These are phyloP conservation scores for Notoglanidium macrostoma DNA, from an alignment of 2,797 vertebrate species.

Conservation along the genomic window DNA sequence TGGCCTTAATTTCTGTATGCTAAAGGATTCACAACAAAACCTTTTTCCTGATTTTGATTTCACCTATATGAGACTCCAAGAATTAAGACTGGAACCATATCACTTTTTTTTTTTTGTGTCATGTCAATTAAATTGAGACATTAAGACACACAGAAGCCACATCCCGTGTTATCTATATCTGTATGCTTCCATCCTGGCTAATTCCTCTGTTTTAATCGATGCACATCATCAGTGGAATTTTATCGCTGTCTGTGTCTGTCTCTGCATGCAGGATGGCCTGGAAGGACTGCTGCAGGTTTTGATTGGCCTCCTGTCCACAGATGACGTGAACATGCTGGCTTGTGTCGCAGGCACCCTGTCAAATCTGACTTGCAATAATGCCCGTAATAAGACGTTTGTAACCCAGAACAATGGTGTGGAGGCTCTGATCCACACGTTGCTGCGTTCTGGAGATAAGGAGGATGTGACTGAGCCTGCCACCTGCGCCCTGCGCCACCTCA, in stretches of 20 bases:
- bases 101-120: not conserved
- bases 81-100: not conserved
- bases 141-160: not conserved
- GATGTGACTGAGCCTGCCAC: constrained; percentile 92
- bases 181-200: not conserved
- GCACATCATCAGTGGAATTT: not conserved
- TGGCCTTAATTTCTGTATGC: not conserved
- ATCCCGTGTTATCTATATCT: not conserved
- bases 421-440: constrained; percentile 90
- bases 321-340: constrained; percentile 93
- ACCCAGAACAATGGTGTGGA: constrained; percentile 92
- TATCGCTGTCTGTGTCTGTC: not conserved
- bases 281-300: constrained; percentile 89
- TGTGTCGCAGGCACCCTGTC: constrained; percentile 95
- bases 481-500: constrained; percentile 94
- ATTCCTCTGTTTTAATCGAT: not conserved
- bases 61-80: not conserved
- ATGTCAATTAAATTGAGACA: not conserved
- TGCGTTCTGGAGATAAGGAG: constrained; percentile 89
- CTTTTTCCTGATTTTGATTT: not conserved
- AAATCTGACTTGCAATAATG: constrained; percentile 98
- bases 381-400: constrained; percentile 93
- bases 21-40: not conserved
- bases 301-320: constrained; percentile 88
- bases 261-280: constrained; percentile 84